phyloP scores from a whole-genome alignment of 2,113 vertebrate genomes.

The Hemiscyllium ocellatum region DNA sequence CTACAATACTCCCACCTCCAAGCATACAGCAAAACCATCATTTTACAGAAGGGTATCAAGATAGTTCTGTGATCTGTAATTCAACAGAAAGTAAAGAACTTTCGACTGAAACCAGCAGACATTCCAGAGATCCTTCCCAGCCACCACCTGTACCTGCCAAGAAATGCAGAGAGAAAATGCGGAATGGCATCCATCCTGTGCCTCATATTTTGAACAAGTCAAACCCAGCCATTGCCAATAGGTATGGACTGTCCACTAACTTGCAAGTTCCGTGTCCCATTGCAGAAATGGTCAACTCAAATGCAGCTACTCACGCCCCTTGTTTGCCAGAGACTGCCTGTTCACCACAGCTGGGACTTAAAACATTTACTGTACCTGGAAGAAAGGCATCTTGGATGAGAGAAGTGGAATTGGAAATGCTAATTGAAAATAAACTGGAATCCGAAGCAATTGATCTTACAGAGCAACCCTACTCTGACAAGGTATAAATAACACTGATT shows the following conservation, averaged over 20 bases:
- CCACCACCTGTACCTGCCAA: conserved; percentile 91
- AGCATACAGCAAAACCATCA: conserved; percentile 49
- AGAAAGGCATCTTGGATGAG: conserved; percentile 75
- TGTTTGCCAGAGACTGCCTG: conserved; percentile 63
- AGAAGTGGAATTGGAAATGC: conserved; percentile 69
- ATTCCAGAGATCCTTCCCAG: conserved; percentile 73
- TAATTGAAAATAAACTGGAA: conserved; percentile 75
- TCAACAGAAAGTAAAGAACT: conserved; percentile 35
- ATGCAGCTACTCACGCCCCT: conserved; percentile 61
- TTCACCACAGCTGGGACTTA: conserved; percentile 70
- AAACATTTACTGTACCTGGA: conserved; percentile 57
- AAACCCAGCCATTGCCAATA: conserved; percentile 51
- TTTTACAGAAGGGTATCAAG: conserved; percentile 49
- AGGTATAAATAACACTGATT: conserved; percentile 58
- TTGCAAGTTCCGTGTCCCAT: conserved; percentile 44
- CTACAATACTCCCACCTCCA: conserved; percentile 50
- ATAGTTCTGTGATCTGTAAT: conserved; percentile 47
- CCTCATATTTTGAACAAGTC: conserved; percentile 51
- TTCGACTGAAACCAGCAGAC: conserved; percentile 55
- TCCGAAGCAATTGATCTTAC: conserved; percentile 88
- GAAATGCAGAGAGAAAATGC: conserved; percentile 81
- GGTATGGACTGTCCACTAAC: conserved; percentile 48
- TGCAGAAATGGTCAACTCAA: conserved; percentile 56
- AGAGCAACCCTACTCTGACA: conserved; percentile 92
- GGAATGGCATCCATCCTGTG: conserved; percentile 72